Evolutionary conservation across 2,797 vertebrate species (phyloP).

Genomic region (Ctenochaetus hawaiiensis): DNA sequence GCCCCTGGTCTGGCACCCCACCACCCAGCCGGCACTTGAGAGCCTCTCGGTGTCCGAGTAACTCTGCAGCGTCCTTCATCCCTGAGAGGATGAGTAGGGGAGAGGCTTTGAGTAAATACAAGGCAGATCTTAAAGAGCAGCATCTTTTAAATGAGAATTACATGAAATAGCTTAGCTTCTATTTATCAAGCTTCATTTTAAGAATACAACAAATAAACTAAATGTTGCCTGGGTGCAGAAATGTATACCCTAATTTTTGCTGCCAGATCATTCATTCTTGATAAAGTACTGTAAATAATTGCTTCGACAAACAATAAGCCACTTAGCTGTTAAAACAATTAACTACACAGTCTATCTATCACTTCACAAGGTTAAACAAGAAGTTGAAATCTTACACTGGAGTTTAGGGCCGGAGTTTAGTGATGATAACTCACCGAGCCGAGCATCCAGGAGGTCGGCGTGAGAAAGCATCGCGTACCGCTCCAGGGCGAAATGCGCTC

Average conservation of each 20-base stretch:
- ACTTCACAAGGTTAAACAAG: conserved; percentile 75
- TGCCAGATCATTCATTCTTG: conserved; percentile 33
- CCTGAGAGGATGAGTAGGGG: conserved; percentile 82
- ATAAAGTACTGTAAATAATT: conserved; percentile 48
- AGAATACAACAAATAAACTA: conserved; percentile 26
- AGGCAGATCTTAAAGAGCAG: neutral
- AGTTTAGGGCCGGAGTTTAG: conserved; percentile 89
- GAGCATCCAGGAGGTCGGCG: conserved; percentile 99
- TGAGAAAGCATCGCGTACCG: conserved; percentile 99
- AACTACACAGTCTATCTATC: conserved; percentile 63
- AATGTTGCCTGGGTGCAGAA: conserved; percentile 12
- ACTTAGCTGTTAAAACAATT: conserved; percentile 64
- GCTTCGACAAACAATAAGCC: conserved; percentile 42
- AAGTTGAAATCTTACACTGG: conserved; percentile 87
- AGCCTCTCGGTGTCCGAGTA: conserved; percentile 96
- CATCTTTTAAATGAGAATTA: conserved; percentile 28
- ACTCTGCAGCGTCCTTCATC: conserved; percentile 97
- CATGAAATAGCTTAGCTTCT: conserved; percentile 25
- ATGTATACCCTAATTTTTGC: conserved; percentile 24
- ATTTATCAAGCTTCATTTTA: conserved; percentile 3
- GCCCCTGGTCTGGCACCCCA: conserved; percentile 91
- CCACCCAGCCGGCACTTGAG: conserved; percentile 95
- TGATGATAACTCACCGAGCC: conserved; percentile 95
- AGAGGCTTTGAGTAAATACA: conserved; percentile 38
- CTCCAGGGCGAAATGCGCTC: conserved; percentile 94